A percentile compares a stretch with the other conserved stretches of the same genome.
Conservation (phyloP, 2,113 vertebrate species). For the Geothlypis trichas region DNA sequence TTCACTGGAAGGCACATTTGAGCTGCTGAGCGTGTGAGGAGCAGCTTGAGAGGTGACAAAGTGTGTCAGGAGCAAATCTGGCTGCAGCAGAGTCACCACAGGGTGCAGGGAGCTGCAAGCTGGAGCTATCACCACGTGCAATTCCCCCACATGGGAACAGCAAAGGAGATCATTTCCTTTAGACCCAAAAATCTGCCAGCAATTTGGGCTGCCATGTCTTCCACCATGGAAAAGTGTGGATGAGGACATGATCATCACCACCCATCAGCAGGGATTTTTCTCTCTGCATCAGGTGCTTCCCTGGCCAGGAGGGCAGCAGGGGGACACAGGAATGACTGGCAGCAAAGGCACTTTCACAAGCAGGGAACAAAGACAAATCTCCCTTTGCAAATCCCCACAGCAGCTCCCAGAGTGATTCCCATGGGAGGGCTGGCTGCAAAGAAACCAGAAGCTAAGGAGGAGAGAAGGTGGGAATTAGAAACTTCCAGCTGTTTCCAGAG, state of each 20-base stretch:
- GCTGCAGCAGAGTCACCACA: neutral
- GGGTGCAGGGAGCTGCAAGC: neutral
- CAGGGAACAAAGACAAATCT: neutral
- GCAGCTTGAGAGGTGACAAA: neutral
- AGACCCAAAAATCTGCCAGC: neutral
- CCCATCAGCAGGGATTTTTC: neutral
- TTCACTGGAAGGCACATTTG: neutral
- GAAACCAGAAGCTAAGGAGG: neutral
- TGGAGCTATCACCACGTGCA: neutral
- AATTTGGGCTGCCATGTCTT: neutral
- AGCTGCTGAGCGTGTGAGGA: neutral
- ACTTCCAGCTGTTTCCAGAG: neutral
- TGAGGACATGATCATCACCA: accelerated
- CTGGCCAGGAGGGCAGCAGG: neutral
- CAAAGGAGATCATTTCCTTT: neutral
- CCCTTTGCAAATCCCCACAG: neutral
- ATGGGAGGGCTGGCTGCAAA: accelerated
- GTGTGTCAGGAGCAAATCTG: neutral
- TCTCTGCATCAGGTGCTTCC: neutral
- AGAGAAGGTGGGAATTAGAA: neutral
- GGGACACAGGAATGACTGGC: neutral
- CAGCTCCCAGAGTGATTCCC: neutral
- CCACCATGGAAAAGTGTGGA: accelerated
- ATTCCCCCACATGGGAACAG: neutral
- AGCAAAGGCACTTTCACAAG: neutral